Evolutionary conservation across 2,888 invertebrate species (phyloP), one percentile per base, ranked within the genome.

Genomic region (Odontocerum albicorne): DNA sequence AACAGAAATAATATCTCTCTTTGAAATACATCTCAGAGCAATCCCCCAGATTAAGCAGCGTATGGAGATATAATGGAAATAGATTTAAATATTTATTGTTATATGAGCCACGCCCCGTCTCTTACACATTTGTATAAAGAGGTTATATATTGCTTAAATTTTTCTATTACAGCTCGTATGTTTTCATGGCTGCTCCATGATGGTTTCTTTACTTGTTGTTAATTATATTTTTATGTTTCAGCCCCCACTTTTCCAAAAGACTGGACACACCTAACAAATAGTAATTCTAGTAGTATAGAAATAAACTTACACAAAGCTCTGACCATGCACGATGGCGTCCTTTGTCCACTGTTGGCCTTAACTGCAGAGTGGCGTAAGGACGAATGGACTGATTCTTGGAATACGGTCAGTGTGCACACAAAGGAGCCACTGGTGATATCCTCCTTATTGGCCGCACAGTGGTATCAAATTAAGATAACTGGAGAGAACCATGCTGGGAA

Each of bases 401-500:
- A 74, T 8, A 76, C 77, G 39, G 74, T 75, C 12, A 45, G 46
- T 16, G 42, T 47, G 8, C 38, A 51, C 2, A 20, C 13, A 1
- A 33, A 43, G 33, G 57, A 33, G 13, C 55, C 55, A 6, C 55
- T 58, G 6, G 42, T 59, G n/a, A 53, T 88, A 16, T 77, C 84
- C 12, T 85, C 86, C 53, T 72, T 92, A 10, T 72, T 80, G 4
- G 85, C 90, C 0, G 87, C 87, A 1, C 86, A 87, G 0, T 88
- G 89, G 85, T 90, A 88, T 66, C 83, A 84, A 36, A 71, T 91
- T 38, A 80, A 84, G 31, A 70, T 91, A 7, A 83, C 83, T 62
- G 90, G 89, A 0, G 83, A 88, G 64, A 90, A 84, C 74, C 77
- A 90, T 70, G 82, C 89, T 63, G 78, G 87, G 60, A 69, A 80